These are phyloP conservation scores for Anguilla anguilla DNA, from an alignment of 2,797 vertebrate species.

Conservation along the genomic window DNA sequence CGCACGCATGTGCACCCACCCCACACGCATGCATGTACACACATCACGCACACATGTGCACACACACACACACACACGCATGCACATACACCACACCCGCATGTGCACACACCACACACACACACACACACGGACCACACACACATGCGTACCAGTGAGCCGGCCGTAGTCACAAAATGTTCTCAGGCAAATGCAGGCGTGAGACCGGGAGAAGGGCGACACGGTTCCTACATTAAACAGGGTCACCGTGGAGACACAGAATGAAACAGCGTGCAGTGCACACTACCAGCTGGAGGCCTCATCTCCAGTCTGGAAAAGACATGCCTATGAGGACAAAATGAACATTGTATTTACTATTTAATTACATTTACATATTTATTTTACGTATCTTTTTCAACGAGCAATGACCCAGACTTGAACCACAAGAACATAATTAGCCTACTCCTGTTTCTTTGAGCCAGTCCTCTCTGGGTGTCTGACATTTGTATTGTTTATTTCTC, in stretches of 20 bases:
- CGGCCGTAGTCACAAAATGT: constrained; percentile 59
- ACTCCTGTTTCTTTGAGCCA: too few species aligned
- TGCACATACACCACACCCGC: too few species aligned
- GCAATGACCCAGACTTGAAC: too few species aligned
- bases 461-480: too few species aligned
- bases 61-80: constrained; percentile 30
- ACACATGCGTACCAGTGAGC: constrained; percentile 46
- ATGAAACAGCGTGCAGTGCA: not conserved
- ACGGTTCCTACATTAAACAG: constrained; percentile 44
- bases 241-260: constrained; percentile 30
- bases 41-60: too few species aligned
- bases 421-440: too few species aligned
- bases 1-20: constrained; percentile 1
- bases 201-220: constrained; percentile 40
- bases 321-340: not conserved
- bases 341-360: not conserved
- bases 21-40: too few species aligned
- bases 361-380: too few species aligned
- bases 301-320: not conserved
- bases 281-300: not conserved
- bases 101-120: constrained; percentile 52
- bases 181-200: constrained; percentile 64
- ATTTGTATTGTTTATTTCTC: too few species aligned
- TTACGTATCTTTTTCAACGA: too few species aligned
- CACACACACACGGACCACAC: constrained; percentile 25